These are phyloP conservation scores for Nylanderia fulva DNA, from an alignment of 1,140 invertebrate species.

Conservation along the genomic window DNA sequence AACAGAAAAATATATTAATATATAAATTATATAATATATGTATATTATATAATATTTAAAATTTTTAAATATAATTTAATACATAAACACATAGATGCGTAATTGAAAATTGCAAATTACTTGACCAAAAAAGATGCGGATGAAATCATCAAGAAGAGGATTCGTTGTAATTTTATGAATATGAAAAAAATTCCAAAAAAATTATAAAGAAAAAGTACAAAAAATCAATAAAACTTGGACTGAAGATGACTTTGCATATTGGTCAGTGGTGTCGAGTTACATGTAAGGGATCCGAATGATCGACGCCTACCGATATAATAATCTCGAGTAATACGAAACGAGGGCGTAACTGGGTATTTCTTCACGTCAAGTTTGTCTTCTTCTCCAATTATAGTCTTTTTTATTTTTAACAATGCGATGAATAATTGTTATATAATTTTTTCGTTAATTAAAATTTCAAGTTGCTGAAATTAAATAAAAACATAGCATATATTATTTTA, in stretches of 20 bases:
- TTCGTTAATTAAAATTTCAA: too few relatives aligned
- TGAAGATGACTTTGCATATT: slow-evolving; percentile 25
- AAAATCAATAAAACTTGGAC: slow-evolving; percentile 24
- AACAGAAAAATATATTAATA: too few relatives aligned
- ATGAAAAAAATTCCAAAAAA: neutral
- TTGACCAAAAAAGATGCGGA: neutral
- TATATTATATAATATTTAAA: neutral
- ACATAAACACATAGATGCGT: neutral
- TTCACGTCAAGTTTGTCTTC: slow-evolving; percentile 55
- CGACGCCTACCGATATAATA: slow-evolving; percentile 64
- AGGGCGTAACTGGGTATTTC: slow-evolving; percentile 67
- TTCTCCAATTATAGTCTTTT: neutral
- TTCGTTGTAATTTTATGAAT: neutral
- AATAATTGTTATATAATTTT: slow-evolving; percentile 10
- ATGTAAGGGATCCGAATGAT: slow-evolving; percentile 69
- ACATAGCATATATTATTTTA: neutral
- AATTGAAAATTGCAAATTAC: neutral
- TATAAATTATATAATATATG: too few relatives aligned
- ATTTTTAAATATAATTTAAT: neutral
- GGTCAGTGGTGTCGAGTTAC: slow-evolving; percentile 56
- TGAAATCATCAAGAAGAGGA: neutral
- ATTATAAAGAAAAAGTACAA: neutral
- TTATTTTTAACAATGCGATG: neutral
- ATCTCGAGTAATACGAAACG: slow-evolving; percentile 69
- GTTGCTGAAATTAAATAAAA: slow-evolving; percentile 14